Conservation (phyloP, 2,113 vertebrate species). For the Podarcis raffonei region DNA sequence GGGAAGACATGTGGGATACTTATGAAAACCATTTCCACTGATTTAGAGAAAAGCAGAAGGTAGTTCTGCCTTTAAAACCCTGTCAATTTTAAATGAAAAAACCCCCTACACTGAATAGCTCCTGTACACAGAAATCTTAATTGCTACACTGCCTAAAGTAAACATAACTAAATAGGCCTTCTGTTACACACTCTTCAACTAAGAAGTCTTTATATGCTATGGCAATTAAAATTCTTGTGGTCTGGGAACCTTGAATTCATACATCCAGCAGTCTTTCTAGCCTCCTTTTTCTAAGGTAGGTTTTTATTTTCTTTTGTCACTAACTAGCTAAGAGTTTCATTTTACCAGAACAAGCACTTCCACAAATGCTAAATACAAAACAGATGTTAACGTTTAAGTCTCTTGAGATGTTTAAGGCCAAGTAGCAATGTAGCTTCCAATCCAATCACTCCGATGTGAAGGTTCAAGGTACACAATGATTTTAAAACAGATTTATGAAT, state of each 20-base stretch:
- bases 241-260: slow-evolving; percentile 47
- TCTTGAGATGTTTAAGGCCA: slow-evolving; percentile 56
- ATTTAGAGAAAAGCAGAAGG: slow-evolving; percentile 7
- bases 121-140: slow-evolving; percentile 27
- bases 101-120: background rate
- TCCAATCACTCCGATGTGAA: slow-evolving; percentile 6
- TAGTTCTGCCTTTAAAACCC: slow-evolving; percentile 1
- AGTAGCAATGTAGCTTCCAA: slow-evolving; percentile 27
- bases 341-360: slow-evolving; percentile 55
- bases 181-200: slow-evolving; percentile 42
- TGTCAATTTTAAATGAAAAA: background rate
- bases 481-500: slow-evolving; percentile 27
- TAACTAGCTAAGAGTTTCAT: slow-evolving; percentile 54
- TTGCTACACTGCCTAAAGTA: slow-evolving; percentile 38
- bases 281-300: slow-evolving; percentile 52
- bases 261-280: slow-evolving; percentile 47
- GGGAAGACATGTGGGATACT: background rate
- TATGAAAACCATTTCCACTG: background rate
- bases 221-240: slow-evolving; percentile 69
- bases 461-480: slow-evolving; percentile 23
- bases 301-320: slow-evolving; percentile 35
- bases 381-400: slow-evolving; percentile 53
- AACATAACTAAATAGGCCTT: slow-evolving; percentile 46
- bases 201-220: slow-evolving; percentile 55
- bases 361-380: slow-evolving; percentile 63